phyloP scores from a whole-genome alignment of 2,888 invertebrate species.

The Amiota communis region DNA sequence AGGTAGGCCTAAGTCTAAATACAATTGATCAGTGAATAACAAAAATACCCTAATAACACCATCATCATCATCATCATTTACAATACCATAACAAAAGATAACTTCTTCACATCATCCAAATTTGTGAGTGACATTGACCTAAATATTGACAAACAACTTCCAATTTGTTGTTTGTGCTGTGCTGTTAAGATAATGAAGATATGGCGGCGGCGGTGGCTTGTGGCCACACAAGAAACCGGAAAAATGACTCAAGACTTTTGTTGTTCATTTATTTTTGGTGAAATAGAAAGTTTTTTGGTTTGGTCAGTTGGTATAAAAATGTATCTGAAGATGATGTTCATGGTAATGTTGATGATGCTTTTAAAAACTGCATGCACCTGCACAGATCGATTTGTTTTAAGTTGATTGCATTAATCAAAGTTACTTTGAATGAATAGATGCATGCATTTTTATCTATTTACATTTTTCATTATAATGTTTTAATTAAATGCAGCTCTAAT shows the following conservation, averaged over 20 bases:
- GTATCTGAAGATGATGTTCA: no score
- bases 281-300: slow-evolving; percentile 55
- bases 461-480: slow-evolving; percentile 17
- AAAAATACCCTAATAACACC: not conserved
- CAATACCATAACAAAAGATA: not conserved
- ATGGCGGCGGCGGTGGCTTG: not conserved
- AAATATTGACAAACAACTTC: slow-evolving; percentile 49
- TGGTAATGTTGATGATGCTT: no score
- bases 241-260: slow-evolving; percentile 36
- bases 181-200: not conserved
- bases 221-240: slow-evolving; percentile 43
- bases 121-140: slow-evolving; percentile 62
- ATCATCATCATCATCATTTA: slow-evolving; percentile 40
- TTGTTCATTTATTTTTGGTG: no score
- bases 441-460: slow-evolving; percentile 19
- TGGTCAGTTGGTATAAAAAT: no score
- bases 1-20: not conserved
- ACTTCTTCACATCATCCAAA: slow-evolving; percentile 31
- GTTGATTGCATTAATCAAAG: no score
- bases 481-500: slow-evolving; percentile 45
- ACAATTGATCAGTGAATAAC: not conserved
- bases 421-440: not conserved
- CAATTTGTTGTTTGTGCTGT: not conserved
- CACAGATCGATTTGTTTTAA: no score
- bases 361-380: no score